Conservation (phyloP, 2,113 vertebrate genomes). For the Thomomys bottae region DNA sequence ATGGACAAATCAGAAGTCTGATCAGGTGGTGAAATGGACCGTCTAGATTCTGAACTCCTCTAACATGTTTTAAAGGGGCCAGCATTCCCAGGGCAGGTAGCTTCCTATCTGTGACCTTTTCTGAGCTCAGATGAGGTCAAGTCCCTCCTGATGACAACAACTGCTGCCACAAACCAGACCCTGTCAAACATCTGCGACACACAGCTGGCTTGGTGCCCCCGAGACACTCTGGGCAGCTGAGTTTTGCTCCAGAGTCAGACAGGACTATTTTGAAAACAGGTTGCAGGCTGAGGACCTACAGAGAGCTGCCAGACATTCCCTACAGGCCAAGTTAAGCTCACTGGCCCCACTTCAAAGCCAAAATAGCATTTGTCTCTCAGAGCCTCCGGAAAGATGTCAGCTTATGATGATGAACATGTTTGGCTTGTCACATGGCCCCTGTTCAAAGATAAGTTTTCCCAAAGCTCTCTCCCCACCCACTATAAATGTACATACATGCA, state of each 20-base stretch:
- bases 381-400: slow-evolving; percentile 63
- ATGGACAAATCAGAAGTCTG: neutral
- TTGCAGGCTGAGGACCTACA: slow-evolving; percentile 12
- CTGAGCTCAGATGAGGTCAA: neutral
- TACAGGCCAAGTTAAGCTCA: slow-evolving; percentile 58
- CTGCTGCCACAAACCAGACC: neutral
- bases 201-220: neutral
- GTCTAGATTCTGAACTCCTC: neutral
- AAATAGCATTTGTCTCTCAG: slow-evolving; percentile 57
- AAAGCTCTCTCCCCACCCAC: neutral
- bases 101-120: neutral
- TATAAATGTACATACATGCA: neutral
- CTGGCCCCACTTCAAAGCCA: slow-evolving; percentile 75
- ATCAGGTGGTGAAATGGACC: neutral
- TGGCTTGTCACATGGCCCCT: slow-evolving; percentile 35
- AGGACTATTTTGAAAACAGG: slow-evolving; percentile 63
- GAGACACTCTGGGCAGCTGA: slow-evolving; percentile 48
- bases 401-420: neutral
- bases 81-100: neutral
- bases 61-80: neutral
- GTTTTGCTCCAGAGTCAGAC: slow-evolving; percentile 16
- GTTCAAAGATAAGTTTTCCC: slow-evolving; percentile 52
- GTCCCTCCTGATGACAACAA: neutral
- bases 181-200: neutral
- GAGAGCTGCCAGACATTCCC: slow-evolving; percentile 70